Evolutionary conservation across 2,888 invertebrate species (phyloP).

Genomic region (Parnassius mnemosyne): DNA sequence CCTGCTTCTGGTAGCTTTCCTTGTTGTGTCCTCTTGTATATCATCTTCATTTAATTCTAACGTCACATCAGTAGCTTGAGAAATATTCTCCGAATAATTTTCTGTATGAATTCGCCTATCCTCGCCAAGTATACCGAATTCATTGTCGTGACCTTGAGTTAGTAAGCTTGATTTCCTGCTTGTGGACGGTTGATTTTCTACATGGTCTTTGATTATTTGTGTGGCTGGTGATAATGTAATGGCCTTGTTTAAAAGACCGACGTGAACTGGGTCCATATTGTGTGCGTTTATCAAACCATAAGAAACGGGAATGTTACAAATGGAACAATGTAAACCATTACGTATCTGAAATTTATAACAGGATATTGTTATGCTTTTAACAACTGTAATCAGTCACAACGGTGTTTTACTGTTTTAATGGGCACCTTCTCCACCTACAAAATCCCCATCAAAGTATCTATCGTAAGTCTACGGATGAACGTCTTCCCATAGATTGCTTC

Average conservation of each 20-base stretch:
- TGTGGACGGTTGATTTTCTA: background rate
- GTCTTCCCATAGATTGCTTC: too few relatives aligned
- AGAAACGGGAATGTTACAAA: slow-evolving; percentile 33
- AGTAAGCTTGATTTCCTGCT: background rate
- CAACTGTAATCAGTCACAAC: too few relatives aligned
- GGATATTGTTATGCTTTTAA: too few relatives aligned
- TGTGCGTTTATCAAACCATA: slow-evolving; percentile 28
- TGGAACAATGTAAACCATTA: slow-evolving; percentile 33
- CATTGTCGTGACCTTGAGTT: background rate
- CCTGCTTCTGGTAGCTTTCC: too few relatives aligned
- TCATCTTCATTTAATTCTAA: background rate
- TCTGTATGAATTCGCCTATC: background rate
- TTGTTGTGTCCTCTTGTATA: too few relatives aligned
- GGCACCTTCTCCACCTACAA: too few relatives aligned
- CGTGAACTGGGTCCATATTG: slow-evolving; percentile 26
- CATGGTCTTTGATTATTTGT: background rate
- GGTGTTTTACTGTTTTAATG: too few relatives aligned
- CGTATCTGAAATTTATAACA: slow-evolving; percentile 29
- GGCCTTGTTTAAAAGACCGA: slow-evolving; percentile 15
- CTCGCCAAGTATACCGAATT: background rate
- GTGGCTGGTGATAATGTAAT: background rate
- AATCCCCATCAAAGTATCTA: too few relatives aligned
- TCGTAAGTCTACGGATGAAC: too few relatives aligned
- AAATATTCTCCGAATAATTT: slow-evolving; percentile 7
- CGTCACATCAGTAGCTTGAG: background rate